A percentile compares a stretch with the other conserved stretches of the same genome.
phyloP scores from a whole-genome alignment of 2,113 vertebrate species.

The Zosterops japonicus region DNA sequence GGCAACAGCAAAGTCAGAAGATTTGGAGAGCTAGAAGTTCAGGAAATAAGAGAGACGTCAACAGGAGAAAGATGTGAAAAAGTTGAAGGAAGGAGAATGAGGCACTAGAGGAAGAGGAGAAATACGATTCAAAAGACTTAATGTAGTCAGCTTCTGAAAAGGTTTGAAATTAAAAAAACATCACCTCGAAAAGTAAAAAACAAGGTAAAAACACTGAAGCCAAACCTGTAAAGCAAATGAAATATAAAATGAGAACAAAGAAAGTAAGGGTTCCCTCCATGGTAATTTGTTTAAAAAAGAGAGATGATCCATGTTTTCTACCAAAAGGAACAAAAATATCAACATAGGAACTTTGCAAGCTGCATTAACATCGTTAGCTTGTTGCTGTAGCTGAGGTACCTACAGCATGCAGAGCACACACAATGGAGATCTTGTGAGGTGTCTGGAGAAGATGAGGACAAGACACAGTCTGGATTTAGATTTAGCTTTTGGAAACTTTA shows the following conservation, averaged over 20 bases:
- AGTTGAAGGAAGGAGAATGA: not conserved
- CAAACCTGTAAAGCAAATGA: not conserved
- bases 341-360: fast-evolving
- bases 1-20: not conserved
- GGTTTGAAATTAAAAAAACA: not conserved
- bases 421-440: not conserved
- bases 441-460: not conserved
- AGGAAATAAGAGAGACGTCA: not conserved
- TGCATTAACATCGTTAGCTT: fast-evolving
- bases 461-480: not conserved
- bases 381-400: not conserved
- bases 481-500: not conserved
- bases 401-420: not conserved
- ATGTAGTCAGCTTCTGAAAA: not conserved
- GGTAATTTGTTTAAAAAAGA: not conserved
- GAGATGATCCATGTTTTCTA: not conserved
- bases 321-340: not conserved
- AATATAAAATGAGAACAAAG: not conserved
- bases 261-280: not conserved
- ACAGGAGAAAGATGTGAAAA: not conserved
- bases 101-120: not conserved
- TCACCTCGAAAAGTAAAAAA: not conserved
- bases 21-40: not conserved
- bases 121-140: not conserved
- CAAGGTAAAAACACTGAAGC: not conserved